These are phyloP conservation scores for Coelopa frigida DNA, from an alignment of 1,140 invertebrate species.

Conservation along the genomic window DNA sequence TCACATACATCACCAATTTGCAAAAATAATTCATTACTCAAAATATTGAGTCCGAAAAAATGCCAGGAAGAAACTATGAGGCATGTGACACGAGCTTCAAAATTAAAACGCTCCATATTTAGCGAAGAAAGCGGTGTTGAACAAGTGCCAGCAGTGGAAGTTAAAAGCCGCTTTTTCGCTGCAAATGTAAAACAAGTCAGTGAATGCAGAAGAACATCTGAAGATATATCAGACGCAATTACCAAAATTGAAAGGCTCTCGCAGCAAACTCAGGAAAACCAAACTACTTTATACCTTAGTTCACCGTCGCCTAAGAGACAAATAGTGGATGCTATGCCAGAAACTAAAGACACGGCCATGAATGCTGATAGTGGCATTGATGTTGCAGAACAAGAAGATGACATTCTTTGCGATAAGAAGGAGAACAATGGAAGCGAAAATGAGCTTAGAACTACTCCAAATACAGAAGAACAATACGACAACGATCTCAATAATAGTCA, in stretches of 20 bases:
- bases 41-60: conserved; percentile 32
- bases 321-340: background rate
- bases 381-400: background rate
- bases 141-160: no score
- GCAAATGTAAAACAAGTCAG: conserved; percentile 10
- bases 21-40: conserved; percentile 28
- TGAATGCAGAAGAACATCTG: conserved; percentile 7
- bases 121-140: conserved; percentile 8
- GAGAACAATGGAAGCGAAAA: background rate
- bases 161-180: conserved; percentile 34
- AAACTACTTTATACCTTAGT: conserved; percentile 8
- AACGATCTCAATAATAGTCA: no score
- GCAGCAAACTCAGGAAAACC: background rate
- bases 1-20: conserved; percentile 22
- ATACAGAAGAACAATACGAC: no score
- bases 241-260: conserved; percentile 10
- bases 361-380: background rate
- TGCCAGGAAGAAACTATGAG: background rate
- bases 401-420: conserved; percentile 6
- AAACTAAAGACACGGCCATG: background rate
- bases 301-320: conserved; percentile 6
- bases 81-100: background rate
- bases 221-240: conserved; percentile 9
- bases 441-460: no score
- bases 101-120: background rate